phyloP scores from a whole-genome alignment of 2,113 vertebrate genomes.

The Diadophis punctatus region DNA sequence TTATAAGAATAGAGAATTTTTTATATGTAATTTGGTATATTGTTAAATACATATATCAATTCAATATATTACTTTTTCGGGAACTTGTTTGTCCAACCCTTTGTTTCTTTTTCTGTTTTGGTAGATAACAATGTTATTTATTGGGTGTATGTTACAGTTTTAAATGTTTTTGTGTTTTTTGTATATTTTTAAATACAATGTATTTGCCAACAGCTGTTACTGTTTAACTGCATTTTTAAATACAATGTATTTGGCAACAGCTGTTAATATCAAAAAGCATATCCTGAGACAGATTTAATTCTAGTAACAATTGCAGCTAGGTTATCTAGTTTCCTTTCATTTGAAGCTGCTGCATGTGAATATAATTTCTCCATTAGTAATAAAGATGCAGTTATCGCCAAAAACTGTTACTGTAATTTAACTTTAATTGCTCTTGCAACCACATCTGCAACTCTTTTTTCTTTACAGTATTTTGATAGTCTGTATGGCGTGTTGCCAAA shows the following conservation, averaged over 20 bases:
- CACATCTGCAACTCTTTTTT: constrained; percentile 21
- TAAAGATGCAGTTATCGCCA: not conserved
- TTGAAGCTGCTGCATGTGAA: not conserved
- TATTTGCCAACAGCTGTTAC: not conserved
- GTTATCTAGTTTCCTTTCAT: not conserved
- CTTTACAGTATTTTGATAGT: constrained; percentile 86
- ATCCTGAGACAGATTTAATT: not conserved
- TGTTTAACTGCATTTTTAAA: not conserved
- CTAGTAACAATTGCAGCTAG: not conserved
- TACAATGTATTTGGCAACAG: not conserved
- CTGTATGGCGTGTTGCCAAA: constrained; percentile 76
- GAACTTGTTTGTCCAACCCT: not conserved
- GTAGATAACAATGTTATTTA: not conserved
- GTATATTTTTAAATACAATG: not conserved
- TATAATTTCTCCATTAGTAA: not conserved
- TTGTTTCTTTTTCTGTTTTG: not conserved
- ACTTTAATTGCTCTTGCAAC: not conserved
- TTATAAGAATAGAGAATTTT: not conserved
- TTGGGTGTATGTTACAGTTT: not conserved
- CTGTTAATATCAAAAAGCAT: not conserved
- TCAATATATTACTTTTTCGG: not conserved
- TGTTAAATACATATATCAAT: not conserved
- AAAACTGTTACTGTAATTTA: not conserved
- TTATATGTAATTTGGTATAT: not conserved
- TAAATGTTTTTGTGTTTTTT: not conserved